Base-by-base conservation (phyloP, 2,888 invertebrate genomes). In the Sialis fuliginosa region DNA sequence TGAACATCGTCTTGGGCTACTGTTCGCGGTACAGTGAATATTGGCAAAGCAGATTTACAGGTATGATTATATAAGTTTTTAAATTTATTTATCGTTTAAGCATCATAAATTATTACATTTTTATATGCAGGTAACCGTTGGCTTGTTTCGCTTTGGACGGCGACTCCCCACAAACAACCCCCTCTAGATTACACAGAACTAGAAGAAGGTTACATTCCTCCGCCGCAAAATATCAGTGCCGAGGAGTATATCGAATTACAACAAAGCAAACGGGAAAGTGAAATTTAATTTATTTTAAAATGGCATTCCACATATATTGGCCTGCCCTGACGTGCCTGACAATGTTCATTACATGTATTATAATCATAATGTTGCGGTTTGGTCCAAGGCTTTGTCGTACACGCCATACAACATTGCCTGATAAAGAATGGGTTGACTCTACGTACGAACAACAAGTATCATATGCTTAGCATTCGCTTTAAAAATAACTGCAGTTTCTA, bases 1-100 rank as follows among this genome's bases (percentile, higher is more conserved):
- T 90, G 49, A 90, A 90, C 63, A 68, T 88, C 33, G 71, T 81
- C 34, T 75, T 86, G 60, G 86, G 87, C 59, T 89, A 80, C 62
- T 83, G 88, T 61, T 87, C 88, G 1, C 75, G 76, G 54, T 77
- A 88, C 61, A 79, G 78, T 3, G 68, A 72, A 37, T 90, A 90
- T 60, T 90, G 90, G 90, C 75, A 79, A 54, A 82, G 87, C 59
- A 72, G 79, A 53, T 80, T 86, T 58, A 86, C 85, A 61, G 86
- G 83, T 81, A 56, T 63, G 60, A 57, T 47, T 37, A 46, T 1
- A n/a, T 37, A 39, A 9, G 1, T 4, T 22, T 12, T 45, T 37
- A 8, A 8, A 6, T 7, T 35, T 13, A 10, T 1, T 10, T 37
- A 10, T 10, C 3, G 9, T 6, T 4, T n/a, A 35, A 10, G 6